phyloP scores from a whole-genome alignment of 2,888 invertebrate genomes.

The Acronicta leporina region DNA sequence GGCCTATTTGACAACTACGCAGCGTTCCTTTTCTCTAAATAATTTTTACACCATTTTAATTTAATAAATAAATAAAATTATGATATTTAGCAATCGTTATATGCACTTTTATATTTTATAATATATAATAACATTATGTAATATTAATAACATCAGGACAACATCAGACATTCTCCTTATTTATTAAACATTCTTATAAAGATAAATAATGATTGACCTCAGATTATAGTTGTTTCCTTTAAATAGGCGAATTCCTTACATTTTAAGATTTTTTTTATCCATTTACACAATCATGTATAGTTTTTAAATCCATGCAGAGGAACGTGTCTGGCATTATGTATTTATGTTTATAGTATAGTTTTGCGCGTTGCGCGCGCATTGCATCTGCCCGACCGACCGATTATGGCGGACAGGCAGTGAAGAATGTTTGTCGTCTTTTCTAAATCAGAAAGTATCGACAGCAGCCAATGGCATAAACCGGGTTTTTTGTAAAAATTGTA shows the following conservation, averaged over 20 bases:
- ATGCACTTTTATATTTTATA: no score
- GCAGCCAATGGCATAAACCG: slow-evolving; percentile 91
- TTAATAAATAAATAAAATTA: no score
- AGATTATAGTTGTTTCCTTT: no score
- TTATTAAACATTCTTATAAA: no score
- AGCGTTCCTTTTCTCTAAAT: slow-evolving; percentile 41
- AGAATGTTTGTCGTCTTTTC: slow-evolving; percentile 87
- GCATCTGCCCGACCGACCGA: slow-evolving; percentile 87
- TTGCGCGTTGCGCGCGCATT: slow-evolving; percentile 89
- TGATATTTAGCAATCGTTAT: no score
- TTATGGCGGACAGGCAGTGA: slow-evolving; percentile 88
- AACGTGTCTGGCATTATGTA: slow-evolving; percentile 61
- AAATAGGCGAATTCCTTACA: not conserved
- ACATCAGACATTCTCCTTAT: no score
- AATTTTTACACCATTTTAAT: not conserved
- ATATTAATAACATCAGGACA: no score
- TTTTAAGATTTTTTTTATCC: not conserved
- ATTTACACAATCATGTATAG: not conserved
- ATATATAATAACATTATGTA: no score
- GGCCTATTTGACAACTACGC: slow-evolving; percentile 47
- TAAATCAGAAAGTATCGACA: slow-evolving; percentile 90
- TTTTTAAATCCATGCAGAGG: slow-evolving; percentile 38
- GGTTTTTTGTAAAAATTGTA: slow-evolving; percentile 91
- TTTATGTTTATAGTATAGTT: slow-evolving; percentile 86
- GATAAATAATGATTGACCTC: no score